Evolutionary conservation across 1,140 invertebrate species (phyloP).

Genomic region (Papilio aristodemus): DNA sequence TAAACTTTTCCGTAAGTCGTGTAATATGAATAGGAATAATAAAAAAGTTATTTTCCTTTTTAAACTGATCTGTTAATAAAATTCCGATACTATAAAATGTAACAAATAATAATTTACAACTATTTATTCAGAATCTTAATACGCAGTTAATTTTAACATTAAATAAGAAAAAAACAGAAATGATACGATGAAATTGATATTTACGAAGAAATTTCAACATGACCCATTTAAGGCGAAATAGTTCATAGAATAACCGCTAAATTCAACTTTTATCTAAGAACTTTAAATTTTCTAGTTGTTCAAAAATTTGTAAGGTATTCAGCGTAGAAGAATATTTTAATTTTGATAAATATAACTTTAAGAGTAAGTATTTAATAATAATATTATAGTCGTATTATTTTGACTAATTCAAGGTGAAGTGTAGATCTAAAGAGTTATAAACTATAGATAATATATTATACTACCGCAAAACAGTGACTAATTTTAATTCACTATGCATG

Average conservation of each 20-base stretch:
- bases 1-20: too few relatives aligned
- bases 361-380: constrained; percentile 44
- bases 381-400: constrained; percentile 55
- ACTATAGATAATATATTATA: constrained; percentile 60
- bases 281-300: constrained; percentile 65
- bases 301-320: constrained; percentile 71
- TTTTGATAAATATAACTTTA: constrained; percentile 71
- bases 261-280: constrained; percentile 66
- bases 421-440: constrained; percentile 66
- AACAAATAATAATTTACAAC: too few relatives aligned
- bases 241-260: constrained; percentile 59
- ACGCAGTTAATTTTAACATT: too few relatives aligned
- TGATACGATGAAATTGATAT: constrained; percentile 17
- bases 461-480: constrained; percentile 61
- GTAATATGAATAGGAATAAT: too few relatives aligned
- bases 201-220: constrained; percentile 50
- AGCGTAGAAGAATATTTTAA: constrained; percentile 79
- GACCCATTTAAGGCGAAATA: constrained; percentile 59
- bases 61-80: too few relatives aligned
- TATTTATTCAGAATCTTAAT: too few relatives aligned
- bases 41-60: too few relatives aligned
- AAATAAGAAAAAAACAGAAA: constrained; percentile 2
- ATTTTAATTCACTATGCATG: constrained; percentile 45
- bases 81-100: too few relatives aligned
- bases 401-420: constrained; percentile 64